A percentile compares a stretch with the other conserved stretches of the same genome.
These are phyloP conservation scores for Cephus cinctus DNA, from an alignment of 1,140 invertebrate genomes.

Conservation along the genomic window DNA sequence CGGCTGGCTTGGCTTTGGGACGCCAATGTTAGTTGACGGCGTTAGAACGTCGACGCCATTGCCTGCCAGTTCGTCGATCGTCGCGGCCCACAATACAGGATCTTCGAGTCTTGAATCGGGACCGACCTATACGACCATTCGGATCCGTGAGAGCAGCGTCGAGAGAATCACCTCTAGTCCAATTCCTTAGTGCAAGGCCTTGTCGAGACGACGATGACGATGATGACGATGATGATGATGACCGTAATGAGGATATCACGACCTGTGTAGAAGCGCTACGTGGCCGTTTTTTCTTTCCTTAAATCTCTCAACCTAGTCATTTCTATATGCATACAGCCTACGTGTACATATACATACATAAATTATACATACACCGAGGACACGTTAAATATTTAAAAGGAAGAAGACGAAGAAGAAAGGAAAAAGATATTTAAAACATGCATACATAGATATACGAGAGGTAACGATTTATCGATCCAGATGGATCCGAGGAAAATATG, in stretches of 20 bases:
- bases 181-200: conserved; percentile 49
- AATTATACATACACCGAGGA: not conserved
- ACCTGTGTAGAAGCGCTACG: no score
- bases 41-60: conserved; percentile 11
- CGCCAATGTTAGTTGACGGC: conserved; percentile 17
- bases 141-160: conserved; percentile 54
- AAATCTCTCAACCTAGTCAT: conserved; percentile 47
- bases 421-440: conserved; percentile 4
- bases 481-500: no score
- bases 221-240: not conserved
- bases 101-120: conserved; percentile 30
- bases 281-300: no score
- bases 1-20: conserved; percentile 45
- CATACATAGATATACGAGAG: conserved; percentile 13
- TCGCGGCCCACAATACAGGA: conserved; percentile 19
- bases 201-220: not conserved
- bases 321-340: conserved; percentile 14
- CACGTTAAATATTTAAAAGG: no score
- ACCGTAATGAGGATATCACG: no score
- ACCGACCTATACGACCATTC: conserved; percentile 50
- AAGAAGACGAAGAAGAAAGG: conserved; percentile 1
- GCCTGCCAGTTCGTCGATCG: conserved; percentile 26
- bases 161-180: conserved; percentile 56
- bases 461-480: no score
- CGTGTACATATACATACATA: conserved; percentile 31